Evolutionary conservation across 1,140 invertebrate genomes (phyloP).

Genomic region (Drosophila truncata): DNA sequence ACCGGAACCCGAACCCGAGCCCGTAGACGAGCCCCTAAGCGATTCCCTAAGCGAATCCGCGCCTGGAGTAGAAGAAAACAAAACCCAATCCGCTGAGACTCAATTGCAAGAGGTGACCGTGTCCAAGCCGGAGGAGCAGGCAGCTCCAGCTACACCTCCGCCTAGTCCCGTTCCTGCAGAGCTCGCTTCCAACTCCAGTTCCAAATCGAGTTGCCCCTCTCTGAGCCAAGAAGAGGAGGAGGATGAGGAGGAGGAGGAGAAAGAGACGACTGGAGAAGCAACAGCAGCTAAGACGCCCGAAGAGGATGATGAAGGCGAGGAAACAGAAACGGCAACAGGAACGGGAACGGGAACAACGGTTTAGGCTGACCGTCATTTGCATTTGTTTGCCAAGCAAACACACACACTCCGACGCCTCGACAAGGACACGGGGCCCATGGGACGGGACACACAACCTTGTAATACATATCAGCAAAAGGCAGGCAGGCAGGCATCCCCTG

Average conservation of each 20-base stretch:
- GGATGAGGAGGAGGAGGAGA: background rate
- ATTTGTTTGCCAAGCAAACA: slow-evolving; percentile 62
- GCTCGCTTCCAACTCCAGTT: slow-evolving; percentile 4
- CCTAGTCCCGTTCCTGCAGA: slow-evolving; percentile 9
- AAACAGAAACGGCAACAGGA: background rate
- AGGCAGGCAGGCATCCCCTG: background rate
- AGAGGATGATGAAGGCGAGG: background rate
- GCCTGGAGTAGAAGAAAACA: background rate
- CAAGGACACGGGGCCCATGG: slow-evolving; percentile 1
- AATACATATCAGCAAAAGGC: slow-evolving; percentile 54
- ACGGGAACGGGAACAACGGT: slow-evolving; percentile 55
- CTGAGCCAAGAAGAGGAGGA: background rate
- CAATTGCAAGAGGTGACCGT: slow-evolving; percentile 12
- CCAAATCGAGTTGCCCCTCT: background rate
- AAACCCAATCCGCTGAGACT: background rate
- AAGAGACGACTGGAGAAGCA: background rate
- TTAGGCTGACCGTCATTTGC: slow-evolving; percentile 31
- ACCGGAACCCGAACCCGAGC: background rate
- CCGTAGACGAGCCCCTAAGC: background rate
- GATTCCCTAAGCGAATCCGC: background rate
- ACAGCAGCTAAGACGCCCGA: background rate
- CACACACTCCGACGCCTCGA: slow-evolving; percentile 8
- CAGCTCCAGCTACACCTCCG: slow-evolving; percentile 12
- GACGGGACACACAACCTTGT: slow-evolving; percentile 37
- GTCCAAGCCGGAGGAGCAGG: slow-evolving; percentile 17